Evolutionary conservation across 2,888 invertebrate species (phyloP), one percentile per base, ranked within the genome.

Genomic region (Cartodere bifasciata): DNA sequence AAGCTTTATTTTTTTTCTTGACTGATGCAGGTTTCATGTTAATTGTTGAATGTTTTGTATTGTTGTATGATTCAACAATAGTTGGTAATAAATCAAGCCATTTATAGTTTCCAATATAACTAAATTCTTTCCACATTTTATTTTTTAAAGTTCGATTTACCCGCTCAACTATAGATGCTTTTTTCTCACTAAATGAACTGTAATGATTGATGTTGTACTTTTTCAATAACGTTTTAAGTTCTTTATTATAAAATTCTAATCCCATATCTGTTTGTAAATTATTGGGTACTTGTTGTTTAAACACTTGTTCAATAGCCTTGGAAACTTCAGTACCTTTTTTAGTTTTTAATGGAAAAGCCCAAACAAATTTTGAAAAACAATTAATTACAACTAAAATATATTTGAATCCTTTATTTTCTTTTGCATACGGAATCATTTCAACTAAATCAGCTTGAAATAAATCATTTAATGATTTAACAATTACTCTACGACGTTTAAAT

Each of bases 351-450:
- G 53, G 46, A 10, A 39, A 28, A 23, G 44, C 43, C 51, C 50
- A 57, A 2, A 52, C 48, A 42, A 39, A 56, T 43, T 57, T 57
- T 3, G 54, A 53, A 41, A 53, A 54, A 9, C 41, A 41, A 41
- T 55, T 50, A 20, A 53, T 57, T 10, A 52, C 38, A 7, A 48
- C 47, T 24, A 56, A 34, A 13, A 55, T 32, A 34, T 47, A 54
- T 37, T 44, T 45, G 31, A 37, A 47, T 3, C 46, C 46, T 17
- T 47, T 48, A 38, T 56, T 57, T 16, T 41, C 35, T 14, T 29
- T 32, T 14, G 50, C 27, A 49, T 48, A 52, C n/a, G n/a, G n/a
- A n/a, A n/a, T n/a, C n/a, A n/a, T n/a, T n/a, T n/a, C n/a, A n/a
- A n/a, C n/a, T n/a, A n/a, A n/a, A n/a, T n/a, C n/a, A n/a, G n/a